Evolutionary conservation across 2,113 vertebrate genomes (phyloP).

Genomic region (Proteles cristata): DNA sequence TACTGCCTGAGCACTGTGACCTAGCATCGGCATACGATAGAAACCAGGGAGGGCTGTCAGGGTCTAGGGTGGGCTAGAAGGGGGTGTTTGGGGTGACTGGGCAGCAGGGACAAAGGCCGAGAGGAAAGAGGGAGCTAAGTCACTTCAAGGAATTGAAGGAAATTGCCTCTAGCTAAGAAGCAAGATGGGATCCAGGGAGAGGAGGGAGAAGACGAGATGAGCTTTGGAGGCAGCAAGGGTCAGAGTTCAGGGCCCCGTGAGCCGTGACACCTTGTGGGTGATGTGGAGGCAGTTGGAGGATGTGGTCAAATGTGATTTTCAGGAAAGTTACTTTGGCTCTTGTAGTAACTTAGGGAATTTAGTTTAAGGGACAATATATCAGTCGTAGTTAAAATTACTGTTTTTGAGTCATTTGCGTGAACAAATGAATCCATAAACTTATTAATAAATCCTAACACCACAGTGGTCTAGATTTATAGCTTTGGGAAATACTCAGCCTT

Average conservation of each 20-base stretch:
- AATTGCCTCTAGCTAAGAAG: too few relatives aligned
- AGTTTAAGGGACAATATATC: not conserved
- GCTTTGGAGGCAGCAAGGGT: not conserved
- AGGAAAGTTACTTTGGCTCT: not conserved
- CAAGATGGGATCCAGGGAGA: not conserved
- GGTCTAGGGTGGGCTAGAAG: not conserved
- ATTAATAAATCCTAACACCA: not conserved
- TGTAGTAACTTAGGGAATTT: not conserved
- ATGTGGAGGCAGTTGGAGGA: fast-evolving
- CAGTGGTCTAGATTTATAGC: not conserved
- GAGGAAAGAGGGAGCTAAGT: not conserved
- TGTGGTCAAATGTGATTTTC: not conserved
- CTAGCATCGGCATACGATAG: fast-evolving
- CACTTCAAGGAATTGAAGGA: not conserved
- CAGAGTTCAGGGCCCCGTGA: not conserved
- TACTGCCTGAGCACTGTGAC: not conserved
- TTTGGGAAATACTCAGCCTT: not conserved
- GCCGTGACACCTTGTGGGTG: not conserved
- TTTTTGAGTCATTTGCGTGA: not conserved
- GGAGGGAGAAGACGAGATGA: not conserved
- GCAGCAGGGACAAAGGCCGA: not conserved
- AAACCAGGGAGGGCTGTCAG: too few relatives aligned
- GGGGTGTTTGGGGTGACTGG: not conserved
- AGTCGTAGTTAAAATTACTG: not conserved
- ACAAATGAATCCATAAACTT: not conserved